Evolutionary conservation across 2,797 vertebrate species (phyloP).

Genomic region (Gouania willdenowi): DNA sequence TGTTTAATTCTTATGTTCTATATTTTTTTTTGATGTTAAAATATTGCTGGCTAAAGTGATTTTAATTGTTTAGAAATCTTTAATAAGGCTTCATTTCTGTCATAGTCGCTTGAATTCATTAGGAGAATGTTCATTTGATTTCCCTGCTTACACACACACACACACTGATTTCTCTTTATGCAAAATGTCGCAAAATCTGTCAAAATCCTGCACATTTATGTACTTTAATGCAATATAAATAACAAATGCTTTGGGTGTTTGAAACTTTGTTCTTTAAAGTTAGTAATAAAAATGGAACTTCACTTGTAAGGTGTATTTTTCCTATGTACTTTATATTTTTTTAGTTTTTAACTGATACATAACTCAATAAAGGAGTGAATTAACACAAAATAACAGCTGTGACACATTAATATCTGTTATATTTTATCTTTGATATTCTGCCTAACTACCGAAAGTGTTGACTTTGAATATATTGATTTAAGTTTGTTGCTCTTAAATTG

Average conservation of each 20-base stretch:
- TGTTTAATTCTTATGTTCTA: slow-evolving; percentile 31
- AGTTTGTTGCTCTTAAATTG: too few relatives aligned
- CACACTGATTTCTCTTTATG: too few relatives aligned
- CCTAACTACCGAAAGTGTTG: too few relatives aligned
- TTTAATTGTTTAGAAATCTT: slow-evolving; percentile 48
- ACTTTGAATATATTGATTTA: too few relatives aligned
- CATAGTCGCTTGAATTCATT: slow-evolving; percentile 21
- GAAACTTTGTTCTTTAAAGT: slow-evolving; percentile 39
- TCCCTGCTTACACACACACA: slow-evolving; percentile 7
- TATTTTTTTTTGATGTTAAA: slow-evolving; percentile 41
- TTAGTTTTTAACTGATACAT: too few relatives aligned
- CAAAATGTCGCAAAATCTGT: slow-evolving; percentile 46
- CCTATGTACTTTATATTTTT: slow-evolving; percentile 11
- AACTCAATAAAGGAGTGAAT: too few relatives aligned
- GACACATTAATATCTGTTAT: too few relatives aligned
- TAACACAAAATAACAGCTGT: too few relatives aligned
- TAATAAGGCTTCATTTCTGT: slow-evolving; percentile 41
- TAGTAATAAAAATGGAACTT: slow-evolving; percentile 65
- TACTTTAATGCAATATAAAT: slow-evolving; percentile 48
- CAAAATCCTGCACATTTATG: slow-evolving; percentile 57
- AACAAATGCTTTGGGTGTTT: slow-evolving; percentile 34
- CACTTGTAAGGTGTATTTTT: too few relatives aligned
- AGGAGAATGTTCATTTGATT: slow-evolving; percentile 18
- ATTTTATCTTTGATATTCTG: too few relatives aligned
- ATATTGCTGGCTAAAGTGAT: slow-evolving; percentile 47